Evolutionary conservation across 2,888 invertebrate species (phyloP).

Genomic region (Nephrotoma flavescens): DNA sequence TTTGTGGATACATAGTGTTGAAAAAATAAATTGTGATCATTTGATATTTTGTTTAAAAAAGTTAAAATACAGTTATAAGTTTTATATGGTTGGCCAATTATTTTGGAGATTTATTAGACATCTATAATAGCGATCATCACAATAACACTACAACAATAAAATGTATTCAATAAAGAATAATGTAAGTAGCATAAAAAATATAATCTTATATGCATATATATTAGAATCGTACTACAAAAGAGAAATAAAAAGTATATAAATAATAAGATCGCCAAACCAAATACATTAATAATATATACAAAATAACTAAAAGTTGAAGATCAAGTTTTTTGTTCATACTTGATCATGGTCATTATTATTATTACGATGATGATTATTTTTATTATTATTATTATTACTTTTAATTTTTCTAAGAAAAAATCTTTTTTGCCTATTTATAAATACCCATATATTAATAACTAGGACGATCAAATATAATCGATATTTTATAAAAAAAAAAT

Average conservation of each 20-base stretch:
- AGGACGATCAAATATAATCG: not conserved
- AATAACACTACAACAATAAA: not conserved
- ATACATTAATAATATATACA: not conserved
- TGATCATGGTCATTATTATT: not conserved
- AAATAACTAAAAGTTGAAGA: not conserved
- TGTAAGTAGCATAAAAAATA: not conserved
- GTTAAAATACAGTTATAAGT: not conserved
- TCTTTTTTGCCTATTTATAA: not conserved
- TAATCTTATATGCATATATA: not conserved
- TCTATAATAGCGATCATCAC: not conserved
- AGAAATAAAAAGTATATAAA: not conserved
- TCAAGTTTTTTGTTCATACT: not conserved
- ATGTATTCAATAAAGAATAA: not conserved
- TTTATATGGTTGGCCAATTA: not conserved
- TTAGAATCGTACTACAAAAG: constrained; percentile 1
- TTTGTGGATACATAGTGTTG: not conserved
- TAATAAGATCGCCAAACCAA: not conserved
- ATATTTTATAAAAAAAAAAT: not conserved
- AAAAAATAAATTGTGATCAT: not conserved
- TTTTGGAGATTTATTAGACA: not conserved
- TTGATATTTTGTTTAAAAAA: not conserved
- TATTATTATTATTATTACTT: not conserved
- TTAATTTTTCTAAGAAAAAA: not conserved
- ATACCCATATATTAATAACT: not conserved
- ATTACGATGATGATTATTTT: not conserved